Base-by-base conservation (phyloP, 1,140 invertebrate species). In the Drosophila insularis region DNA sequence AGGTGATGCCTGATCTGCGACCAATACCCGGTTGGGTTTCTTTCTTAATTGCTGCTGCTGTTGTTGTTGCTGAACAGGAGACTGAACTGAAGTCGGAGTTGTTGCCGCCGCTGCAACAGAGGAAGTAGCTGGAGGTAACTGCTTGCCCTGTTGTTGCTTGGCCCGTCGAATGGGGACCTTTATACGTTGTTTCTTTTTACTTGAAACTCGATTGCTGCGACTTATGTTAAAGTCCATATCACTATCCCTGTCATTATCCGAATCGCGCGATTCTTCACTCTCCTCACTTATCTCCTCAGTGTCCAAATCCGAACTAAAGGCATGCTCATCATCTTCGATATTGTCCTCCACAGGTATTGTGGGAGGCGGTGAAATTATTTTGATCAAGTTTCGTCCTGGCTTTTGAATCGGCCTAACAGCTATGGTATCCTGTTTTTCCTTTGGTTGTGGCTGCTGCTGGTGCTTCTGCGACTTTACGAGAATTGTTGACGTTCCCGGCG, bases 161-260 rank as follows among this genome's bases (percentile, higher is more conserved):
- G 46, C 40, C 17, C 64, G 66, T 23, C 59, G 76, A 4, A 23
- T 54, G 1, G 66, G 23, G 46, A 80, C 84, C 19, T 63, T 77
- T 17, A 68, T 46, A 0, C 80, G 79, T 17, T 89, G 91, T 17
- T 78, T 75, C 17, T 78, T 75, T 72, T 91, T 90, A 54, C 62
- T 81, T 56, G 89, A 68, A 46, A 66, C 77, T 1, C 74, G 80
- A 63, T 90, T 84, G 3, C 68, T 74, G 21, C 70, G 40, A 54
- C 82, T 84, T 58, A 90, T 82, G 59, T 85, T 75, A 60, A 92
- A 86, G 67, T 92, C 92, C 58, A 90, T 82, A 74, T 92, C 81
- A 65, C 89, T 91, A 35, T 91, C 90, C 14, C 80, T 84, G 74
- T 92, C 92, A 76, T 92, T 90, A 64, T 92, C 90, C 2, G 78